A percentile compares a stretch with the other conserved stretches of the same genome.
Evolutionary conservation across 2,888 invertebrate species (phyloP).

Genomic region (Sesia bembeciformis): DNA sequence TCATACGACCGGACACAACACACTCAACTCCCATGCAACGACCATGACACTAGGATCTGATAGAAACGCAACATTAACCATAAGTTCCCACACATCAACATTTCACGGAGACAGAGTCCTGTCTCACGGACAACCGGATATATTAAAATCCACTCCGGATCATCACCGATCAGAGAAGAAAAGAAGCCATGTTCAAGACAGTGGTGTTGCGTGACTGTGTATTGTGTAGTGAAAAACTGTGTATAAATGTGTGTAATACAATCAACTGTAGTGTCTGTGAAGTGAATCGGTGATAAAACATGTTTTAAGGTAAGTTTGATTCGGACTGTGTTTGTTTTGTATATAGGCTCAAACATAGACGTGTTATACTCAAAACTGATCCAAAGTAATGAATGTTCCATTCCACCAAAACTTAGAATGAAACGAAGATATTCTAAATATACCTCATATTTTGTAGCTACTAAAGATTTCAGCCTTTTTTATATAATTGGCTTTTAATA

Average conservation of each 20-base stretch:
- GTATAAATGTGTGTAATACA: too few species aligned
- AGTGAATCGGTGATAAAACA: too few species aligned
- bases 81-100: conserved; percentile 53
- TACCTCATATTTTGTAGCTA: conserved; percentile 68
- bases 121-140: conserved; percentile 83
- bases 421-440: conserved; percentile 32
- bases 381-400: conserved; percentile 1
- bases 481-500: conserved; percentile 32
- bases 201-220: conserved; percentile 54
- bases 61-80: conserved; percentile 48
- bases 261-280: too few species aligned
- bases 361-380: not conserved
- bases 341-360: too few species aligned
- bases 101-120: conserved; percentile 41
- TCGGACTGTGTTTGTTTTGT: too few species aligned
- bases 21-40: conserved; percentile 74
- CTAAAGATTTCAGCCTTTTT: conserved; percentile 31
- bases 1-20: conserved; percentile 69
- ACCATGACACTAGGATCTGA: conserved; percentile 59
- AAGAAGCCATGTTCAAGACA: conserved; percentile 49
- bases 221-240: too few species aligned
- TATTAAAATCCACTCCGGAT: conserved; percentile 89
- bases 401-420: not conserved
- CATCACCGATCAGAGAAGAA: conserved; percentile 76
- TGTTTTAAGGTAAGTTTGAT: too few species aligned